Conservation (phyloP, 1,140 invertebrate species). For the Cherax destructor region DNA sequence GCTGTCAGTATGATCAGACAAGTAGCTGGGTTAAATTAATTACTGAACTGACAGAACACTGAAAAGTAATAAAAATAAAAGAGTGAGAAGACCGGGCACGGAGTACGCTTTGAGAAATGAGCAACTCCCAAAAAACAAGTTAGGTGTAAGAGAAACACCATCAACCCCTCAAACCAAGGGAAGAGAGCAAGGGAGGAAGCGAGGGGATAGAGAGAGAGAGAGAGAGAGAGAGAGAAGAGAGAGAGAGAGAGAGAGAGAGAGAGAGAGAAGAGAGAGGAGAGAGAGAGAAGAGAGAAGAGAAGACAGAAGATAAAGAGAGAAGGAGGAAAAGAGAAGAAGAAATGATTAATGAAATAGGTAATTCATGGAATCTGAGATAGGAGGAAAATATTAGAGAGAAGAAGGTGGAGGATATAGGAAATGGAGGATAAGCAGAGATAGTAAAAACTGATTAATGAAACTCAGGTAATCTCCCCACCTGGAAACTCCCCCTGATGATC, state of each 20-base stretch:
- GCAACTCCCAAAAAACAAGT: too few species aligned
- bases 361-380: too few species aligned
- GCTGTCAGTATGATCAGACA: too few species aligned
- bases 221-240: background rate
- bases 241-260: background rate
- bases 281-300: background rate
- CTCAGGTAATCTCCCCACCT: constrained; percentile 23
- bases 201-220: background rate
- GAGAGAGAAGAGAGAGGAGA: background rate
- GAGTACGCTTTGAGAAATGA: too few species aligned
- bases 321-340: background rate
- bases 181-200: background rate
- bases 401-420: too few species aligned
- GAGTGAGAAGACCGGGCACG: too few species aligned
- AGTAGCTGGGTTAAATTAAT: too few species aligned
- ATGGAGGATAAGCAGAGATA: background rate
- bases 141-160: too few species aligned
- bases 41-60: too few species aligned
- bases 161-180: background rate
- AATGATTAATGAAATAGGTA: background rate
- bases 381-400: too few species aligned
- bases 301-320: background rate
- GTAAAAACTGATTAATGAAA: constrained; percentile 21
- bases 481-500: constrained; percentile 16
- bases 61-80: too few species aligned